Evolutionary conservation across 2,888 invertebrate genomes (phyloP).

Genomic region (Timema cristinae): DNA sequence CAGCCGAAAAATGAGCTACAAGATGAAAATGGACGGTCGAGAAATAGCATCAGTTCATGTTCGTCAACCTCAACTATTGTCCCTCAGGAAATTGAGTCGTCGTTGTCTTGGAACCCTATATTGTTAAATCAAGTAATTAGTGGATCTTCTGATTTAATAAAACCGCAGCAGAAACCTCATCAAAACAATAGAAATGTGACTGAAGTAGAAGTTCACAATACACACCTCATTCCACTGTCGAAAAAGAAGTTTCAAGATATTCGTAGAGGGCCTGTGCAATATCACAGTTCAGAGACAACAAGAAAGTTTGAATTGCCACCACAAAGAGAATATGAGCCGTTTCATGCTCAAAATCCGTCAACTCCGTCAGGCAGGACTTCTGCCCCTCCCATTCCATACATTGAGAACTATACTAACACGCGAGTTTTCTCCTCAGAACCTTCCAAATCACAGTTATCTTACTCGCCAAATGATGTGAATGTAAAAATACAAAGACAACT

Average conservation of each 20-base stretch:
- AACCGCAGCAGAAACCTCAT: too few relatives aligned
- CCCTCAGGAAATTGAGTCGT: not conserved
- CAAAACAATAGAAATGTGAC: too few relatives aligned
- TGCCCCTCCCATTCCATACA: constrained; percentile 24
- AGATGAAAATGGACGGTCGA: not conserved
- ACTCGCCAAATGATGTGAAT: not conserved
- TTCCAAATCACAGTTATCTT: not conserved
- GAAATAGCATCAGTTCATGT: constrained; percentile 11
- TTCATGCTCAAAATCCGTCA: constrained; percentile 5
- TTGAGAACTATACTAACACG: constrained; percentile 15
- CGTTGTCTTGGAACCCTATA: not conserved
- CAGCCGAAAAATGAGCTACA: not conserved
- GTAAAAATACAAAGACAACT: too few relatives aligned
- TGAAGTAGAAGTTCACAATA: too few relatives aligned
- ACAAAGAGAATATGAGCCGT: not conserved
- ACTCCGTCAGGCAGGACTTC: constrained; percentile 25
- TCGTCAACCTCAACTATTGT: constrained; percentile 6
- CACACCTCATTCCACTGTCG: not conserved
- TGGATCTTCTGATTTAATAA: too few relatives aligned
- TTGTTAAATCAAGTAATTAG: not conserved
- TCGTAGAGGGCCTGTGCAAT: constrained; percentile 14
- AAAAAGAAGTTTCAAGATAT: constrained; percentile 1
- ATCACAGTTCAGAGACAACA: not conserved
- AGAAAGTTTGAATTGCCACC: not conserved
- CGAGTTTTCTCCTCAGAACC: constrained; percentile 3